These are phyloP conservation scores for Erebia palarica DNA, from an alignment of 2,888 invertebrate genomes.

Conservation along the genomic window DNA sequence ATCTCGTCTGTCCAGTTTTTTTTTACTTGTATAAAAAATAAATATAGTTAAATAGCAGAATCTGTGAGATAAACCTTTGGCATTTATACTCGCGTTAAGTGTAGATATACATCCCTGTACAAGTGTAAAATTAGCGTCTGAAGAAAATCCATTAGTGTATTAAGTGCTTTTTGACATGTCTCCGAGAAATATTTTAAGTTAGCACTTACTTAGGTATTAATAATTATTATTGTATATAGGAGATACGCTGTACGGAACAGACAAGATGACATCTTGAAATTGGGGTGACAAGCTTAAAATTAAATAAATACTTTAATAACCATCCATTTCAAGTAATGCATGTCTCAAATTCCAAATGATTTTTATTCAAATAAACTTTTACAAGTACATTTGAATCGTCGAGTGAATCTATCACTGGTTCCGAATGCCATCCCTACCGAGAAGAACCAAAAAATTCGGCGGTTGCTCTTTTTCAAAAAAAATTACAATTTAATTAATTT, in stretches of 20 bases:
- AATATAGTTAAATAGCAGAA: neutral
- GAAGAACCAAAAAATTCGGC: no score
- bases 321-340: no score
- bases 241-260: neutral
- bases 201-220: neutral
- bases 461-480: no score
- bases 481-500: no score
- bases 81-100: neutral
- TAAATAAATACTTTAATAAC: no score
- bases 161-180: conserved; percentile 20
- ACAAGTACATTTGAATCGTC: no score
- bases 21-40: no score
- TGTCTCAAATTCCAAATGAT: no score
- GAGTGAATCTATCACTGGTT: no score
- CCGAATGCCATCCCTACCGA: no score
- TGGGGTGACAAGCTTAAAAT: neutral
- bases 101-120: neutral
- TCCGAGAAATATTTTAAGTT: conserved; percentile 16
- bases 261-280: neutral
- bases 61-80: conserved; percentile 1
- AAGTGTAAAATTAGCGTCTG: conserved; percentile 18
- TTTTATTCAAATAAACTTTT: no score
- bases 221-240: neutral
- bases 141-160: conserved; percentile 18
- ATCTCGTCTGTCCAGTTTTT: no score